These are phyloP conservation scores for Zaprionus obscuricornis DNA, from an alignment of 2,888 invertebrate species.

Conservation along the genomic window DNA sequence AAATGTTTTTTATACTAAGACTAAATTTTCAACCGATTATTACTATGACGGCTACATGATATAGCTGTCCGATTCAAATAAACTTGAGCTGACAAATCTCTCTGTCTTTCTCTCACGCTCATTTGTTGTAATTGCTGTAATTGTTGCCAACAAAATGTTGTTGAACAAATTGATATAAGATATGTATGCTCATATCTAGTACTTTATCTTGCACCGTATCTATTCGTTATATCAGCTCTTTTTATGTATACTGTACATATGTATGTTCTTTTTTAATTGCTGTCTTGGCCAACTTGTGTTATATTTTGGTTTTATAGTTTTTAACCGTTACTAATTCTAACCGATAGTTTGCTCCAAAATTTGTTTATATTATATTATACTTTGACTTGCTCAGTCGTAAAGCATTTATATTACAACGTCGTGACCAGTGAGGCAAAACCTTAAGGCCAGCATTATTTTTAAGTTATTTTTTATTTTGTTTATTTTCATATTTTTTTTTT, in stretches of 20 bases:
- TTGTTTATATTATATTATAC: constrained; percentile 28
- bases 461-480: constrained; percentile 43
- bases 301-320: constrained; percentile 26
- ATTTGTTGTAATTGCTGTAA: constrained; percentile 46
- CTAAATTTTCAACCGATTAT: too few species aligned
- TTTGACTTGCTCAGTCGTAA: constrained; percentile 49
- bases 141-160: constrained; percentile 59
- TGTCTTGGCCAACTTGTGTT: constrained; percentile 12
- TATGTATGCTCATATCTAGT: constrained; percentile 26
- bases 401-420: constrained; percentile 59
- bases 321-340: too few species aligned
- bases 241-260: constrained; percentile 33
- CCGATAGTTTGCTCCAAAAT: constrained; percentile 46
- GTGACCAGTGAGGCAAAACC: constrained; percentile 50
- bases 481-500: constrained; percentile 68
- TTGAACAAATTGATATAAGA: constrained; percentile 49
- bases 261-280: constrained; percentile 14
- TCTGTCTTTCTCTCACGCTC: not conserved
- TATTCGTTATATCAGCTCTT: constrained; percentile 22
- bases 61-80: too few species aligned
- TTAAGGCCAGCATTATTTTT: constrained; percentile 25
- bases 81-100: too few species aligned
- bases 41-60: too few species aligned
- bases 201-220: constrained; percentile 20
- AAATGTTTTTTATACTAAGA: too few species aligned